phyloP scores from a whole-genome alignment of 2,113 vertebrate species.

The Stercorarius parasiticus region DNA sequence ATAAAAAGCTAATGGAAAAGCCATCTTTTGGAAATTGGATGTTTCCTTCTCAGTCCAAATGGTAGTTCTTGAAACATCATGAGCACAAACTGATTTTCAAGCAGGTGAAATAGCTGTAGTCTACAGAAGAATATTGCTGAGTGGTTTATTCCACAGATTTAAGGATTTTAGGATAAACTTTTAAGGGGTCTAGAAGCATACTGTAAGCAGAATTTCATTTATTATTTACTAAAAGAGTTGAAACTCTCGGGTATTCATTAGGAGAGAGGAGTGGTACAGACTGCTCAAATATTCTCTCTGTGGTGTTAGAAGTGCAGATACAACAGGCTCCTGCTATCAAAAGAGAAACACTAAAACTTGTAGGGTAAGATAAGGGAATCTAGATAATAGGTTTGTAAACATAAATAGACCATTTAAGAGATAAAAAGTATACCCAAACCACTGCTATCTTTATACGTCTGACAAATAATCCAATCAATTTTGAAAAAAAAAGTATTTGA shows the following conservation, averaged over 20 bases:
- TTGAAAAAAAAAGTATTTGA: not conserved
- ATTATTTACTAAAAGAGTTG: slow-evolving; percentile 53
- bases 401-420: not conserved
- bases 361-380: not conserved
- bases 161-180: slow-evolving; percentile 32
- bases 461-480: not conserved
- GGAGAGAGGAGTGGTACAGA: not conserved
- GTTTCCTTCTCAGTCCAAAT: not conserved
- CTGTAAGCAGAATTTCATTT: slow-evolving; percentile 34
- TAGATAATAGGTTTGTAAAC: slow-evolving; percentile 21
- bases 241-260: slow-evolving; percentile 51
- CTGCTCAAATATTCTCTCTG: slow-evolving; percentile 46
- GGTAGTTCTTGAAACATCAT: not conserved
- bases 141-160: not conserved
- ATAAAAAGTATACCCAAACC: not conserved
- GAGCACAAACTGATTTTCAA: not conserved
- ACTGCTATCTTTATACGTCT: not conserved
- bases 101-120: not conserved
- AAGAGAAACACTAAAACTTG: slow-evolving; percentile 5
- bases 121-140: not conserved
- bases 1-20: slow-evolving; percentile 15
- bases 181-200: not conserved
- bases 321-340: not conserved
- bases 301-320: not conserved
- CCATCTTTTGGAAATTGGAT: not conserved